Evolutionary conservation across 2,888 invertebrate genomes (phyloP), one percentile per base, ranked within the genome.

Genomic region (Reticulitermes lucifugus): DNA sequence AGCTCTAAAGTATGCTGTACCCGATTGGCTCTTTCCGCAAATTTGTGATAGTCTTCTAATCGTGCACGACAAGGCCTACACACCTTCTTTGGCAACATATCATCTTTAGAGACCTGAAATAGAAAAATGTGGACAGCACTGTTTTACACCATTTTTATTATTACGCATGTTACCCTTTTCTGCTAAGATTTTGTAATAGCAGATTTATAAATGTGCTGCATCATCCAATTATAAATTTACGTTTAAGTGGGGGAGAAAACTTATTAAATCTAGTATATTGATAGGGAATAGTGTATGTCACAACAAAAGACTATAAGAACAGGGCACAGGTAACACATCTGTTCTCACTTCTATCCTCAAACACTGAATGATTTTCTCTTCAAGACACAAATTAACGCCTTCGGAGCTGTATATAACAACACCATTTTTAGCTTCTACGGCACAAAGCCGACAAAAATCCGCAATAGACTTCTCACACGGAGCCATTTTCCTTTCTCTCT

Each of bases 391-490:
- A 71, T 73, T 84, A 25, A 85, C 41, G 41, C 86, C 86, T 81
- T 87, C 86, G 25, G 85, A 82, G 43, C 86, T 86, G 59, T 86
- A 87, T 35, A 87, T 86, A 22, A 86, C 65, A 43, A 87, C 81
- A 81, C 86, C 86, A 70, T 85, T 83, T 35, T 86, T 85, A 22
- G 83, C 85, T 85, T 86, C 86, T 46, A 87, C 80, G 10, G 85
- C 86, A 85, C 86, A 87, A 75, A 87, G 85, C 85, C 86, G 84
- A 86, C 86, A 87, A 70, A 55, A 87, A 82, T 87, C 84, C 5
- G 80, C 81, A n/a, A 87, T 55, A 77, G 43, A 59, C 77, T 77
- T 87, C 22, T 46, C 82, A 25, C 59, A 51, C 25, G 86, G 83
- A 43, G 84, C 86, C 86, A 87, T 87, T 86, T 85, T 83, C 65